These are phyloP conservation scores for Cremastobaeus sp. DNA, from an alignment of 2,888 invertebrate genomes.

Conservation along the genomic window DNA sequence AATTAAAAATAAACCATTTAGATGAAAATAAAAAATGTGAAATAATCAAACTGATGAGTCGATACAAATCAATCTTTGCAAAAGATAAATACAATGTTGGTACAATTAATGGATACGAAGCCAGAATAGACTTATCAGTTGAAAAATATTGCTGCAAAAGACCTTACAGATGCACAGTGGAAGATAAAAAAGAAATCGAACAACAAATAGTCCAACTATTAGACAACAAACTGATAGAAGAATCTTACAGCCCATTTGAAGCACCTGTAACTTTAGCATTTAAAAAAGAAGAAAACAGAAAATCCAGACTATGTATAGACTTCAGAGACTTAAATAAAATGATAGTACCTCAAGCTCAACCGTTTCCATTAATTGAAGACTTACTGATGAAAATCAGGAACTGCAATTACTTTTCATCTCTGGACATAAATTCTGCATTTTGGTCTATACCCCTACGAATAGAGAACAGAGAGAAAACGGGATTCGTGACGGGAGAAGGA, in stretches of 20 bases:
- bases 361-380: constrained; percentile 62
- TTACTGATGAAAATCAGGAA: constrained; percentile 53
- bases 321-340: constrained; percentile 63
- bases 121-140: constrained; percentile 53
- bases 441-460: constrained; percentile 62
- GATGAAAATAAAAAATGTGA: constrained; percentile 28
- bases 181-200: constrained; percentile 64
- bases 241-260: constrained; percentile 56
- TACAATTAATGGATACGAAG: constrained; percentile 60
- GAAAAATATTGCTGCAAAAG: constrained; percentile 60
- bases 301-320: constrained; percentile 61
- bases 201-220: constrained; percentile 61
- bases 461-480: constrained; percentile 59
- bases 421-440: constrained; percentile 65
- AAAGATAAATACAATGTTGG: constrained; percentile 64
- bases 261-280: constrained; percentile 57
- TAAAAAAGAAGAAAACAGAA: constrained; percentile 63
- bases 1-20: constrained; percentile 46
- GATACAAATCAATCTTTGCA: constrained; percentile 62
- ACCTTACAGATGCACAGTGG: constrained; percentile 58
- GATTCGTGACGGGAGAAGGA: constrained; percentile 39
- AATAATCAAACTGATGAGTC: constrained; percentile 57
- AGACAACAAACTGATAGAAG: constrained; percentile 61
- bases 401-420: constrained; percentile 53
- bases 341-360: constrained; percentile 61